Evolutionary conservation across 2,888 invertebrate species (phyloP), one percentile per base, ranked within the genome.

Genomic region (Hipparchia semele): DNA sequence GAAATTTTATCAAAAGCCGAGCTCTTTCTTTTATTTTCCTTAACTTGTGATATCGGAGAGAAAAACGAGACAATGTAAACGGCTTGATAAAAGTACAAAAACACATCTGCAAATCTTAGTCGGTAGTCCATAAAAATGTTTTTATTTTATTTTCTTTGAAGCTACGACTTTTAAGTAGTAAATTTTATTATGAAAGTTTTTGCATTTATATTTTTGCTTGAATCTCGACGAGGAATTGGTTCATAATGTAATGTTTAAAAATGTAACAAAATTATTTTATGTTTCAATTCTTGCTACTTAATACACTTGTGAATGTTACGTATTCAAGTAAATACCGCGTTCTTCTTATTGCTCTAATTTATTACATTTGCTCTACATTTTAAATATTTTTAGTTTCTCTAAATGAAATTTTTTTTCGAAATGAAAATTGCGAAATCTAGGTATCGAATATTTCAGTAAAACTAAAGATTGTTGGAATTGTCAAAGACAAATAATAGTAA

Each of bases 401-500:
- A 39, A 39, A 39, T 39, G 39, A 23, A 23, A 0, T 39, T 39
- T 39, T 39, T 64, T 64, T 49, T 46, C 23, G 23, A 23, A 23
- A 23, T 23, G 23, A 23, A 23, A 23, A 23, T 23, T 23, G 23
- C 23, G 49, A 62, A n/a, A 2, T 33, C 5, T 12, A 66, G 67
- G 10, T 5, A 12, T 49, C 46, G 58, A 58, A 58, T 59, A 7
- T 60, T 69, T 51, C 53, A 33, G 53, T 45, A 45, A 53, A 46
- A 12, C 13, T 6, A 58, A 53, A 53, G 10, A 10, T 49, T 65
- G 60, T 71, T 75, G 68, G 53, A 70, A 75, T 71, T 73, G 75
- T 73, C 75, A 68, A 73, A 75, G 75, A 75, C 75, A 71, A 62
- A 59, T 68, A 51, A 61, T 13, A 51, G 70, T 65, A 33, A 23